Evolutionary conservation across 35 echinoderm and acorn worm species (phyloP).

Genomic region (Stichopus chloronotus): DNA sequence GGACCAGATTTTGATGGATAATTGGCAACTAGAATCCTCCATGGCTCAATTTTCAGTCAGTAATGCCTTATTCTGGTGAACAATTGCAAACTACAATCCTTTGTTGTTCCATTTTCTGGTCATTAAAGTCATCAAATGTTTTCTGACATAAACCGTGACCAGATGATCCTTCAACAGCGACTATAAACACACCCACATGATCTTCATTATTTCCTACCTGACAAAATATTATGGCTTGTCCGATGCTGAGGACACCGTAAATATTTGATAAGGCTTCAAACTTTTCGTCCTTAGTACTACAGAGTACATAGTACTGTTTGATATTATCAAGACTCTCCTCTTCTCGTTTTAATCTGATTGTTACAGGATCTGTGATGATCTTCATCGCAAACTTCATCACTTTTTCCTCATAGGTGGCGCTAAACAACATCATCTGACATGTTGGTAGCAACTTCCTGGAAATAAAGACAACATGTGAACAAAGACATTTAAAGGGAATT

Average conservation of each 20-base stretch:
- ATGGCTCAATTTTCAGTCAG: no score
- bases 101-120: no score
- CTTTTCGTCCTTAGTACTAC: conserved; percentile 83
- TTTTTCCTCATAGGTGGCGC: conserved; percentile 93
- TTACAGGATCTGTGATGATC: conserved; percentile 78
- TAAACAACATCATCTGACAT: conserved; percentile 99
- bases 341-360: conserved; percentile 85
- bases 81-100: no score
- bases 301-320: conserved; percentile 94
- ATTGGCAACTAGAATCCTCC: no score
- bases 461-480: not conserved
- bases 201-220: conserved; percentile 62
- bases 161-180: no score
- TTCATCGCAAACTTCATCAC: conserved; percentile 93
- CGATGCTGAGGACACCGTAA: conserved; percentile 88
- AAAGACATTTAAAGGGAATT: not conserved
- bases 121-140: no score
- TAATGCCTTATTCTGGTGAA: no score
- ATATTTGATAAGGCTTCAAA: conserved; percentile 92
- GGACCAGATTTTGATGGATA: no score
- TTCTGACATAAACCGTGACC: no score
- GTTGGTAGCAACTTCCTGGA: conserved; percentile 70
- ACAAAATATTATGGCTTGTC: conserved; percentile 98
- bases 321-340: conserved; percentile 95
- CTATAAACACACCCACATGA: no score